Evolutionary conservation across 2,888 invertebrate genomes (phyloP), one percentile per base, ranked within the genome.

Genomic region (Synergus umbraculus): DNA sequence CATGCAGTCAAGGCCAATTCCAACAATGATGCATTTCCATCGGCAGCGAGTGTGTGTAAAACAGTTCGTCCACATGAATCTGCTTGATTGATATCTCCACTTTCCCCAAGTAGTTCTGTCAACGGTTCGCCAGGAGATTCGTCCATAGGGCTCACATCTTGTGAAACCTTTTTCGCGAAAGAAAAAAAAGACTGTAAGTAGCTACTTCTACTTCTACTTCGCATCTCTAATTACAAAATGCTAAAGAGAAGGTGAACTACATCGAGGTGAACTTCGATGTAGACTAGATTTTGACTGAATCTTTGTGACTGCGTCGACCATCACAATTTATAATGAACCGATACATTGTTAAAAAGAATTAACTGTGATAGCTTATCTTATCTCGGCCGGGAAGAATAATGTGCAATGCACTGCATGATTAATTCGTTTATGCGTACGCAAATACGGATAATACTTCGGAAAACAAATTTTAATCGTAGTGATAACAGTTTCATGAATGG

Each of bases 11-110:
- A 89, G 2, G 96, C 93, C 43, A 94, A 93, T 81, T 94, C 93
- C 18, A 97, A 92, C 0, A 96, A 92, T 67, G 95, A 94, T 54
- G 95, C 95, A 85, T 96, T 96, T 0, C 96, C 97, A 88, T 95
- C 95, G 79, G 96, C 95, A 9, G 96, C 96, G 46, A 97, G 93
- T 76, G 96, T 96, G 90, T 97, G 96, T 44, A 97, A 94, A 0
- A 96, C 93, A 0, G 96, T 96, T 60, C 96, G 95, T 77, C 95
- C 95, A 91, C 94, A 94, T 78, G 93, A 93, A 88, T 94, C 94
- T 18, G 93, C 90, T 85, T 93, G 93, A 88, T 94, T 93, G 79
- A 94, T 92, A 85, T 93, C 93, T 5, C 92, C 93, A 82, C 92
- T 92, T 81, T 92, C 91, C n/a, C 92, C 91, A 76, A 93, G 89